These are phyloP conservation scores for Lagodon rhomboides DNA, from an alignment of 2,797 vertebrate species.

Conservation along the genomic window DNA sequence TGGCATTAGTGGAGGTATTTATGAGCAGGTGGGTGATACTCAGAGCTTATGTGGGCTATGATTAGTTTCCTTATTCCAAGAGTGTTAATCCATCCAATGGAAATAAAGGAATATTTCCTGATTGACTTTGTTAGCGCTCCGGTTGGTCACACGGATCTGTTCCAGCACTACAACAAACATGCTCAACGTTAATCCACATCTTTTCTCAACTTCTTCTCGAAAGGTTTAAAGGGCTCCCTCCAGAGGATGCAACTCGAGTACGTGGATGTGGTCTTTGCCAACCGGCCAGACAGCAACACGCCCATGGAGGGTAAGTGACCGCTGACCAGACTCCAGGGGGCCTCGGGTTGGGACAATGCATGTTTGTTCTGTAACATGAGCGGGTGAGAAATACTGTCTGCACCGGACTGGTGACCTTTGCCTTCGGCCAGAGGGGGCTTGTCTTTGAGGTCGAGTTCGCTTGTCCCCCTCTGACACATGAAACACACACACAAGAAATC, in stretches of 20 bases:
- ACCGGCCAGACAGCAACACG: slow-evolving; percentile 96
- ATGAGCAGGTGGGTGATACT: slow-evolving; percentile 16
- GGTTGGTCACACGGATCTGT: slow-evolving; percentile 2
- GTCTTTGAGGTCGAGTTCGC: slow-evolving; percentile 17
- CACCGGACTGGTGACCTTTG: slow-evolving; percentile 40
- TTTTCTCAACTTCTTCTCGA: slow-evolving; percentile 12
- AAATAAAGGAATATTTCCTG: slow-evolving; percentile 4
- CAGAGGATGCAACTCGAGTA: slow-evolving; percentile 98
- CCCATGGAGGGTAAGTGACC: slow-evolving; percentile 97
- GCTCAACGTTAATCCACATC: background rate
- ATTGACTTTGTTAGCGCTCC: background rate
- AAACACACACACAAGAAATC: slow-evolving; percentile 36
- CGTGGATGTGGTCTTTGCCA: slow-evolving; percentile 98
- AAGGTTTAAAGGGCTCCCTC: slow-evolving; percentile 95
- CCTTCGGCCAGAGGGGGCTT: slow-evolving; percentile 43
- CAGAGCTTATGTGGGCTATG: slow-evolving; percentile 8
- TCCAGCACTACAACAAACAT: background rate
- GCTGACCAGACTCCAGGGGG: slow-evolving; percentile 10
- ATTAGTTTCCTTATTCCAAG: background rate
- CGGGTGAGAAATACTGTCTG: slow-evolving; percentile 65
- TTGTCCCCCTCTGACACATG: slow-evolving; percentile 29
- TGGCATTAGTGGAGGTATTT: slow-evolving; percentile 26
- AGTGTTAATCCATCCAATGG: background rate
- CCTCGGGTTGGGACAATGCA: slow-evolving; percentile 43
- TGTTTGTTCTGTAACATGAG: slow-evolving; percentile 69